Evolutionary conservation across 2,113 vertebrate genomes (phyloP).

Genomic region (Apodemus sylvaticus): DNA sequence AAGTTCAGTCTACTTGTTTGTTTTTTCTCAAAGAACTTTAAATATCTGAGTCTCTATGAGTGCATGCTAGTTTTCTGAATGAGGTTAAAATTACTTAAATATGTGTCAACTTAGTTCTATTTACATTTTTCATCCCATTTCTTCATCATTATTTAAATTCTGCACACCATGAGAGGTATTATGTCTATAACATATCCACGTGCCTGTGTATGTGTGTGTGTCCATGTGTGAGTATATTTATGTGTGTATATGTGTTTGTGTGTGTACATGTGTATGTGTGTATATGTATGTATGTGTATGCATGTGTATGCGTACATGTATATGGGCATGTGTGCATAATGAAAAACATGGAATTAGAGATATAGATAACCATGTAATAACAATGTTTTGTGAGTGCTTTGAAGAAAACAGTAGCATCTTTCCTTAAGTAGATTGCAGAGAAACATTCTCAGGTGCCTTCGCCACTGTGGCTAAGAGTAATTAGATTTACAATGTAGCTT

Average conservation of each 20-base stretch:
- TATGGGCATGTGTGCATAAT: neutral
- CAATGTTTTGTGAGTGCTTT: slow-evolving; percentile 47
- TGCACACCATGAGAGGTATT: neutral
- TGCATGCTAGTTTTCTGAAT: neutral
- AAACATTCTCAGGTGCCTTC: slow-evolving; percentile 13
- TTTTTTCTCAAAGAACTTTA: slow-evolving; percentile 22
- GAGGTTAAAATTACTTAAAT: slow-evolving; percentile 22
- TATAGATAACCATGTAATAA: slow-evolving; percentile 34
- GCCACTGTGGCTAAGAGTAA: slow-evolving; percentile 55
- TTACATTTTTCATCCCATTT: neutral
- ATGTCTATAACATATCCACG: neutral
- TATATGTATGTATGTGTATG: neutral
- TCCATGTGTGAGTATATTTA: no score
- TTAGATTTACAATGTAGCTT: slow-evolving; percentile 57
- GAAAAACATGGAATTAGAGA: slow-evolving; percentile 1
- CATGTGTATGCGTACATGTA: neutral
- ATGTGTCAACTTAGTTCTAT: neutral
- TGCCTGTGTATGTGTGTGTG: neutral
- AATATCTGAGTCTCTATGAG: neutral
- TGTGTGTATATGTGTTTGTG: neutral
- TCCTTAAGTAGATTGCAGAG: slow-evolving; percentile 56
- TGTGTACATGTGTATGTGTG: neutral
- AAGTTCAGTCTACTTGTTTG: neutral
- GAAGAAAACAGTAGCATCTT: slow-evolving; percentile 46
- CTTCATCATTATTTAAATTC: neutral